Evolutionary conservation across 2,113 vertebrate species (phyloP).

Genomic region (Caloenas nicobarica): DNA sequence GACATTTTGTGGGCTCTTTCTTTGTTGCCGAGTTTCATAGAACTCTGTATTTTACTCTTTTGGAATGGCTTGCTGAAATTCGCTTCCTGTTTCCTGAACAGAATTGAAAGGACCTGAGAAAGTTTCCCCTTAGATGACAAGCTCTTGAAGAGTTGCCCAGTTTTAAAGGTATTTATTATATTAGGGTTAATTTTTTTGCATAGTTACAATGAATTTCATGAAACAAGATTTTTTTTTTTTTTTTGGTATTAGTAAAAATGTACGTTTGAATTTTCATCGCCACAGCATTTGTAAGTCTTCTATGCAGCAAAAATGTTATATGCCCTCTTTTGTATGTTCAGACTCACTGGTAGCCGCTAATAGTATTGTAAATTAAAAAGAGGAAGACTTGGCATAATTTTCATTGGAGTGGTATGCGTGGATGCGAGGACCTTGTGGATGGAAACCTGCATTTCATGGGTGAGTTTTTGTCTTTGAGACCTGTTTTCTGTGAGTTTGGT

Average conservation of each 20-base stretch:
- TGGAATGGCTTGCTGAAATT: constrained; percentile 38
- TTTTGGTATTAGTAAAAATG: not conserved
- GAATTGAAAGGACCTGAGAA: constrained; percentile 34
- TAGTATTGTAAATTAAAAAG: not conserved
- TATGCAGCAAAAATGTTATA: not conserved
- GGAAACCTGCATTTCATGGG: fast-evolving
- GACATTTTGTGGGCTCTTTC: not conserved
- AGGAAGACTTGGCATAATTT: not conserved
- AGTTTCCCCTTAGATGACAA: constrained; percentile 22
- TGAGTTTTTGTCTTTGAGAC: not conserved
- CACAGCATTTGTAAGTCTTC: not conserved
- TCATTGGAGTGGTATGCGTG: not conserved
- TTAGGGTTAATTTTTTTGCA: not conserved
- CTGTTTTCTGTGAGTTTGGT: not conserved
- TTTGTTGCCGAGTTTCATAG: not conserved
- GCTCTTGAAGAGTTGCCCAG: not conserved
- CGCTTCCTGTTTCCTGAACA: constrained; percentile 41
- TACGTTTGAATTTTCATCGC: not conserved
- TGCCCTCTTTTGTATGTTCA: fast-evolving
- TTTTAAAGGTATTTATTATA: not conserved
- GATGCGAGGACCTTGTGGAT: not conserved
- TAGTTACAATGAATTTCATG: not conserved
- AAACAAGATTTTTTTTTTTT: not conserved
- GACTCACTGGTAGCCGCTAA: not conserved
- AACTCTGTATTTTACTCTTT: not conserved